phyloP scores from a whole-genome alignment of 2,888 invertebrate species.

The Cephonodes hylas region DNA sequence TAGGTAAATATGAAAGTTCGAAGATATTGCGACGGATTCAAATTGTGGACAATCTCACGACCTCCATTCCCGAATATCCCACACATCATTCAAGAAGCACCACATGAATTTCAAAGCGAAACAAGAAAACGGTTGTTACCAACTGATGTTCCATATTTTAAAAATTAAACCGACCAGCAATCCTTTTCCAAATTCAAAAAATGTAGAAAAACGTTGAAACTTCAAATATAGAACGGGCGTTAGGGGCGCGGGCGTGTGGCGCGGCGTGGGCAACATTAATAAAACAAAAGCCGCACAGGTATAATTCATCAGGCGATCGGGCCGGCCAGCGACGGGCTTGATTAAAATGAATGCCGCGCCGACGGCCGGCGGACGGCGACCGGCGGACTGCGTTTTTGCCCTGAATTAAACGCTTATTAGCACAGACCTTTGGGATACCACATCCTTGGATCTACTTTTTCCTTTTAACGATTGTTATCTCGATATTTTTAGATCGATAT shows the following conservation, averaged over 20 bases:
- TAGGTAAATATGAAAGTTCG: too few relatives aligned
- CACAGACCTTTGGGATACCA: constrained; percentile 8
- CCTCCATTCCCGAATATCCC: too few relatives aligned
- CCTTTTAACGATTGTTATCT: not conserved
- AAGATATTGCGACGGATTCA: too few relatives aligned
- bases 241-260: not conserved
- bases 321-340: constrained; percentile 46
- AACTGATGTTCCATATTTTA: not conserved
- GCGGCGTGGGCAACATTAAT: constrained; percentile 13
- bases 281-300: constrained; percentile 30
- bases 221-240: constrained; percentile 13
- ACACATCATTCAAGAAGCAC: too few relatives aligned
- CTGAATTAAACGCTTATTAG: constrained; percentile 48
- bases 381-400: constrained; percentile 38
- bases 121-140: too few relatives aligned
- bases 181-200: too few relatives aligned
- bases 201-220: not conserved
- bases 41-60: too few relatives aligned
- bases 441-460: not conserved
- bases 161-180: not conserved
- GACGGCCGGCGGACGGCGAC: not conserved
- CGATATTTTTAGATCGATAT: not conserved
- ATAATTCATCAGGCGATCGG: constrained; percentile 56
- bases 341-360: constrained; percentile 56
- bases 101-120: too few relatives aligned